Conservation (phyloP, 2,113 vertebrate species). For the Corythoichthys haematopterus region DNA sequence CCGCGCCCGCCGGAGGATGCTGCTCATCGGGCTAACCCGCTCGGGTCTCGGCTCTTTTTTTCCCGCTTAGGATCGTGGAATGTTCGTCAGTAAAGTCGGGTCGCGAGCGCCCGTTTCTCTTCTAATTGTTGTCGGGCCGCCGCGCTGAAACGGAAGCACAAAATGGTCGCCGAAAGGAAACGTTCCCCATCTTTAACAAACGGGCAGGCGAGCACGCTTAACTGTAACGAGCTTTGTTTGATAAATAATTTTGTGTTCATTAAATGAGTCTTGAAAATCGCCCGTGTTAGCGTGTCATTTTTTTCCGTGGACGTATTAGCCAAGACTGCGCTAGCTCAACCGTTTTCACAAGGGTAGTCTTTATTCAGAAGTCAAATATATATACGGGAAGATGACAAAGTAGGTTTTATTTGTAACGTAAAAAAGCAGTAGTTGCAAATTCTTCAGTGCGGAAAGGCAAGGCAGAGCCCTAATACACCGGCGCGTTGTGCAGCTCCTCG, state of each 20-base stretch:
- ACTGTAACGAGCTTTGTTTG: background rate
- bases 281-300: no score
- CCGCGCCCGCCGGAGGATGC: slow-evolving; percentile 83
- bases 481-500: background rate
- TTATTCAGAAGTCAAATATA: no score
- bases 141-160: background rate
- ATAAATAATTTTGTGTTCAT: background rate
- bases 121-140: background rate
- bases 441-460: background rate
- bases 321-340: no score
- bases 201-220: background rate
- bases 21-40: slow-evolving; percentile 87
- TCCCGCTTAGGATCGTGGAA: background rate
- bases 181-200: background rate
- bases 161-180: background rate
- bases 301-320: no score
- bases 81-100: background rate
- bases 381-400: no score
- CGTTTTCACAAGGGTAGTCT: no score
- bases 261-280: background rate
- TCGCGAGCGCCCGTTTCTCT: background rate
- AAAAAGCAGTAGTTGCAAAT: background rate
- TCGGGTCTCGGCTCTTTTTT: slow-evolving; percentile 10
- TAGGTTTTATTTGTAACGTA: background rate
- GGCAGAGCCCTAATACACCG: background rate